phyloP scores from a whole-genome alignment of 2,888 invertebrate species.

The Epiblema foenella region DNA sequence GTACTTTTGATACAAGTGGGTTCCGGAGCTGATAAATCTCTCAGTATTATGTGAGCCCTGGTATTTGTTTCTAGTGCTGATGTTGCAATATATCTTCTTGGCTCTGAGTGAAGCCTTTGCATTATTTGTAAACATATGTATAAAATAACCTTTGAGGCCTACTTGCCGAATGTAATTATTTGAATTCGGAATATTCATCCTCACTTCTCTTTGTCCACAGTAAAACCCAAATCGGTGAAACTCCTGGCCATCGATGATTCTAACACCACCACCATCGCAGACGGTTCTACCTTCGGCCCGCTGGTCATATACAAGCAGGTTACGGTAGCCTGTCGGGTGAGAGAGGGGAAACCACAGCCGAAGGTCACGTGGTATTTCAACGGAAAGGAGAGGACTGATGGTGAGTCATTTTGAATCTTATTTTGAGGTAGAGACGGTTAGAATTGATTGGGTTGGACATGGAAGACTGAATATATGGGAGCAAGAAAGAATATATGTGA shows the following conservation, averaged over 20 bases:
- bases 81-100: too few species aligned
- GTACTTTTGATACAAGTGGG: too few species aligned
- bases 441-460: background rate
- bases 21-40: too few species aligned
- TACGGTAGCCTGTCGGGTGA: constrained; percentile 89
- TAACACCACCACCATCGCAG: constrained; percentile 77
- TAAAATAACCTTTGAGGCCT: too few species aligned
- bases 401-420: constrained; percentile 58
- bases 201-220: constrained; percentile 82
- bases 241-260: constrained; percentile 87
- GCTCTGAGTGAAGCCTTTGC: too few species aligned
- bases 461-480: too few species aligned
- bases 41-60: too few species aligned
- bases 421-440: background rate
- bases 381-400: constrained; percentile 86
- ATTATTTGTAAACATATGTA: too few species aligned
- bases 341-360: constrained; percentile 93
- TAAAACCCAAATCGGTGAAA: constrained; percentile 91
- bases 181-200: background rate
- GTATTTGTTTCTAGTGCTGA: too few species aligned
- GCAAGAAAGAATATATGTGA: too few species aligned
- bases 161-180: too few species aligned
- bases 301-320: constrained; percentile 88
- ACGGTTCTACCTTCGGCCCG: constrained; percentile 88
- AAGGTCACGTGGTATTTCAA: constrained; percentile 94